phyloP scores from a whole-genome alignment of 2,888 invertebrate species.

The Drosophila dives region DNA sequence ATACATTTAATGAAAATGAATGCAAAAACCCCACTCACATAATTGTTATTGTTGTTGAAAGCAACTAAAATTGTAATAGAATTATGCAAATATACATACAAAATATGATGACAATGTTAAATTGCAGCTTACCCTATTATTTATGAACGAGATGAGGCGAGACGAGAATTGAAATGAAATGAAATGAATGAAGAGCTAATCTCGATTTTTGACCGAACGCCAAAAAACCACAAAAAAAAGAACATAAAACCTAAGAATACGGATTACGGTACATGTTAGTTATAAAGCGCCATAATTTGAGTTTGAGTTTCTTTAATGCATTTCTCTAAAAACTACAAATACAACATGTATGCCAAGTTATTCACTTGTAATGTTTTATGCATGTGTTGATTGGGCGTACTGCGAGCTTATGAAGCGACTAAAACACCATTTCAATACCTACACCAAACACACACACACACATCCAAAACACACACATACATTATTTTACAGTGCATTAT shows the following conservation, averaged over 20 bases:
- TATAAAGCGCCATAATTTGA: conserved; percentile 20
- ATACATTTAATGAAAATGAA: conserved; percentile 36
- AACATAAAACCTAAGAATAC: conserved; percentile 41
- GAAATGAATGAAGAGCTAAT: conserved; percentile 6
- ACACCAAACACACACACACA: conserved; percentile 17
- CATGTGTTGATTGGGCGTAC: conserved; percentile 31
- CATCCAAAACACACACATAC: conserved; percentile 29
- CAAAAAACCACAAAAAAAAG: conserved; percentile 24
- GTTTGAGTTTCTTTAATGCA: conserved; percentile 46
- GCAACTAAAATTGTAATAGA: conserved; percentile 81
- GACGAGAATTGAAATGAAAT: not conserved
- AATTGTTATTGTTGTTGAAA: conserved; percentile 79
- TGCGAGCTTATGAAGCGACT: conserved; percentile 53
- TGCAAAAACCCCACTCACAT: conserved; percentile 51
- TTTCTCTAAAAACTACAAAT: conserved; percentile 19
- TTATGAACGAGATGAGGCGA: conserved; percentile 40
- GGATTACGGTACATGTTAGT: conserved; percentile 25
- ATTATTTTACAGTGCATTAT: conserved; percentile 78
- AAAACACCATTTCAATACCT: conserved; percentile 39
- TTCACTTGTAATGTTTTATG: conserved; percentile 20
- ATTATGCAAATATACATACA: conserved; percentile 80
- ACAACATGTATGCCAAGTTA: not conserved
- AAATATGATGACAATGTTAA: conserved; percentile 71
- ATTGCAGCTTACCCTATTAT: conserved; percentile 76
- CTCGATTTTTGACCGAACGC: conserved; percentile 39